Evolutionary conservation across 2,888 invertebrate species (phyloP).

Genomic region (Acrocyrtus sp.): DNA sequence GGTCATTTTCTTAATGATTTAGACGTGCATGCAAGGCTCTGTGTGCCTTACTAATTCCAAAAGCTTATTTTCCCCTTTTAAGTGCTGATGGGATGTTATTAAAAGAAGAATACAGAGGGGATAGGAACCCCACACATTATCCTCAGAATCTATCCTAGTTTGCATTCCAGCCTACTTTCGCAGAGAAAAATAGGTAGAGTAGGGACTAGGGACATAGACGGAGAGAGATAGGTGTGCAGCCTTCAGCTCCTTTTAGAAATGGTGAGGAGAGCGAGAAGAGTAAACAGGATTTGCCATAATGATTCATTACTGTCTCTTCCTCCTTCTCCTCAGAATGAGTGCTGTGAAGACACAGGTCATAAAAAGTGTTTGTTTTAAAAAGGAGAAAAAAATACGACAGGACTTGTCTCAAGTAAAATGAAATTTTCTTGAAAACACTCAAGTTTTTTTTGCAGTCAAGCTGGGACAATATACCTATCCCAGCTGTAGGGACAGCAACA

Average conservation of each 20-base stretch:
- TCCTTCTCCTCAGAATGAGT: conserved; percentile 15
- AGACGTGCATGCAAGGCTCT: not conserved
- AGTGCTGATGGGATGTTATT: not conserved
- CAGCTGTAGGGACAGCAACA: too few relatives aligned
- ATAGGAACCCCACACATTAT: too few relatives aligned
- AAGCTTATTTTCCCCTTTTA: not conserved
- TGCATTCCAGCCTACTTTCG: not conserved
- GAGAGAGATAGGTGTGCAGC: too few relatives aligned
- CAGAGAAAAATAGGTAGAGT: not conserved
- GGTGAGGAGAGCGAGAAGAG: conserved; percentile 1
- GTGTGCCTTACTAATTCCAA: too few relatives aligned
- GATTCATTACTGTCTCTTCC: conserved; percentile 43
- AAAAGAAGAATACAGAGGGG: not conserved
- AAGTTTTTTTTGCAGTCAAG: too few relatives aligned
- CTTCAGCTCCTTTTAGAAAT: too few relatives aligned
- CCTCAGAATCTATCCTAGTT: not conserved
- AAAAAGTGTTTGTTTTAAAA: conserved; percentile 18
- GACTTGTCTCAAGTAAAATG: too few relatives aligned
- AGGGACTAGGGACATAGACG: too few relatives aligned
- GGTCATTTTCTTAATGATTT: not conserved
- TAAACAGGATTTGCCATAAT: conserved; percentile 42
- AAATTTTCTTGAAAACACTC: not conserved
- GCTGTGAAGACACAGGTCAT: conserved; percentile 32
- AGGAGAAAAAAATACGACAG: too few relatives aligned
- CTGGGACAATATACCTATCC: too few relatives aligned